Evolutionary conservation across 1,140 invertebrate genomes (phyloP), one percentile per base, ranked within the genome.

Genomic region (Phortica variegata): DNA sequence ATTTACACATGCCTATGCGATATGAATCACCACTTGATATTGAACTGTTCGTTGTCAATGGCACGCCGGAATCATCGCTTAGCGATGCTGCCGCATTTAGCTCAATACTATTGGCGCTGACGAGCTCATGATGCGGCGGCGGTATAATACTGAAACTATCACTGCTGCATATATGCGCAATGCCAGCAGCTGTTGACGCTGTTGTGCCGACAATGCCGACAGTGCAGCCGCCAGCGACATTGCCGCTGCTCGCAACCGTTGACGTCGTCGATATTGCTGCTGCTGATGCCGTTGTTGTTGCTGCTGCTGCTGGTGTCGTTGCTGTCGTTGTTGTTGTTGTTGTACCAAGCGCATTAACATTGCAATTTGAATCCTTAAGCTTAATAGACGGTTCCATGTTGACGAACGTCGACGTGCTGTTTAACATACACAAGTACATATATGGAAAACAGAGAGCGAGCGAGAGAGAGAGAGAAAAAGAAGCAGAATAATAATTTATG

Each of bases 51-150:
- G 79, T 82, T 43, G 80, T 72, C 18, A 74, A 29, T 10, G 82
- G 70, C 4, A 82, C 74, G n/a, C 80, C 80, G 55, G 79, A 81
- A 55, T 82, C 80, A 58, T 81, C 80, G 72, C 80, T 81, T 38
- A 80, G 45, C 23, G 73, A 75, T 36, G 73, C 68, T 2, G 59
- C 73, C 23, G 73, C 66, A 49, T 75, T 75, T 41, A 75, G 49
- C 47, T 75, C 73, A 29, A 73, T 72, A 57, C 73, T 75, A 41
- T 73, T 75, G 33, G 63, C 63, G 40, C 73, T 75, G 29, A 66
- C 56, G 47, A 75, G 49, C n/a, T 73, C 70, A 31, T 73, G 70
- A 12, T 70, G 58, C 15, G 56, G 46, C 29, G 58, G 47, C 33
- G 60, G 51, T 34, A 68, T 65, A 43, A 69, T 70, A 44, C 62